Conservation (phyloP, 2,888 invertebrate species). For the Netelia virgata region DNA sequence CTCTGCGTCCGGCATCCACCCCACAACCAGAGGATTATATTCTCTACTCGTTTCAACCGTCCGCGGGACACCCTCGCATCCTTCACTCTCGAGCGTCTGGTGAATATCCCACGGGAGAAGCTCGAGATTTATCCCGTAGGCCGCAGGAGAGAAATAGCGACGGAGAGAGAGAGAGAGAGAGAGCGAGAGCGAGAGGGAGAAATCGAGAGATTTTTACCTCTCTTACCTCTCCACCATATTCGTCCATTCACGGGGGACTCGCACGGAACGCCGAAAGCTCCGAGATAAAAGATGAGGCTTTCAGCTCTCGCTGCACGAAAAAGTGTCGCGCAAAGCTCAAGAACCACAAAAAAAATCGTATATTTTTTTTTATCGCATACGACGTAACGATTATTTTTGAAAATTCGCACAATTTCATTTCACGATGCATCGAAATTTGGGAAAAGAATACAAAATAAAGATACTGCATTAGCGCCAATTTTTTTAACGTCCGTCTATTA, state of each 20-base stretch:
- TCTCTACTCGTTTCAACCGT: neutral
- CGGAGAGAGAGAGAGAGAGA: neutral
- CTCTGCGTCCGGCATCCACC: constrained; percentile 7
- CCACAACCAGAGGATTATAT: constrained; percentile 24
- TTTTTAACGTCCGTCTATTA: too few relatives aligned
- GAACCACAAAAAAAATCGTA: too few relatives aligned
- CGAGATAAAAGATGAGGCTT: constrained; percentile 33
- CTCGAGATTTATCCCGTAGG: constrained; percentile 63
- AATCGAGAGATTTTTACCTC: constrained; percentile 30
- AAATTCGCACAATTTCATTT: too few relatives aligned
- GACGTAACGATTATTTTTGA: too few relatives aligned
- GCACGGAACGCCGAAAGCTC: constrained; percentile 10
- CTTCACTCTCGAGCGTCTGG: constrained; percentile 22
- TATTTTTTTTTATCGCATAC: too few relatives aligned
- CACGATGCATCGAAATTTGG: too few relatives aligned
- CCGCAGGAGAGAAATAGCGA: neutral
- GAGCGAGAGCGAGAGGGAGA: neutral
- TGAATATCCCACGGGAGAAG: constrained; percentile 54
- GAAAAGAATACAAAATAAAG: too few relatives aligned
- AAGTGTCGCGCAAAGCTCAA: constrained; percentile 52
- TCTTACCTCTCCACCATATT: constrained; percentile 60
- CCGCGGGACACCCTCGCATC: neutral
- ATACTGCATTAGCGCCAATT: too few relatives aligned
- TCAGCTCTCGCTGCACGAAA: constrained; percentile 28
- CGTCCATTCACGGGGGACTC: constrained; percentile 49